Evolutionary conservation across 2,113 vertebrate genomes (phyloP).

Genomic region (Jacana jacana): DNA sequence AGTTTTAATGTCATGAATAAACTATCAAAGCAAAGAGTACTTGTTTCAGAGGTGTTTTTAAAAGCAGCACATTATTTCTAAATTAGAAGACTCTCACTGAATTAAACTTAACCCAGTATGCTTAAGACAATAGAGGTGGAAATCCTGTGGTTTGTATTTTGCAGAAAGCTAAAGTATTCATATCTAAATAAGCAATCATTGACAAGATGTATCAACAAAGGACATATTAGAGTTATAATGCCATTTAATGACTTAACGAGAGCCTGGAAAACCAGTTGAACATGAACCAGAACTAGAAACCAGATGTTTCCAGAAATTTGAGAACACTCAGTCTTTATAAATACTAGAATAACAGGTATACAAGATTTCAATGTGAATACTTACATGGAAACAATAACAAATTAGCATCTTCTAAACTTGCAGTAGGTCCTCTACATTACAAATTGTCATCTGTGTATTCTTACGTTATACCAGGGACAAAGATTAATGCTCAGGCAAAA

Average conservation of each 20-base stretch:
- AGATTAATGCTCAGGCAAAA: background rate
- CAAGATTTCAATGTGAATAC: background rate
- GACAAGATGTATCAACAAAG: background rate
- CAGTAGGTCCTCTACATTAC: background rate
- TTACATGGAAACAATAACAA: background rate
- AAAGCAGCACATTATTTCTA: background rate
- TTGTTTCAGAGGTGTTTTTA: background rate
- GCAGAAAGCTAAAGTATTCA: background rate
- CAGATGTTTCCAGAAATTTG: background rate
- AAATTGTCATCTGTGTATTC: accelerated
- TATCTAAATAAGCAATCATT: background rate
- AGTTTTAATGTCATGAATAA: background rate
- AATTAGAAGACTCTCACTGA: background rate
- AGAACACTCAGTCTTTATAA: background rate
- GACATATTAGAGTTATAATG: background rate
- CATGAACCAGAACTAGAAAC: background rate
- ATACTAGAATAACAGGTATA: background rate
- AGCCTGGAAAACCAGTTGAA: background rate
- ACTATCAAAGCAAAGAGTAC: background rate
- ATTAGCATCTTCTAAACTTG: background rate
- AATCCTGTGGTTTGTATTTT: background rate
- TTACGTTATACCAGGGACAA: background rate
- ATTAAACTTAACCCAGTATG: background rate
- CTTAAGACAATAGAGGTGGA: background rate
- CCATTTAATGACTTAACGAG: background rate